phyloP scores from a whole-genome alignment of 2,797 vertebrate genomes.

The Lagodon rhomboides region DNA sequence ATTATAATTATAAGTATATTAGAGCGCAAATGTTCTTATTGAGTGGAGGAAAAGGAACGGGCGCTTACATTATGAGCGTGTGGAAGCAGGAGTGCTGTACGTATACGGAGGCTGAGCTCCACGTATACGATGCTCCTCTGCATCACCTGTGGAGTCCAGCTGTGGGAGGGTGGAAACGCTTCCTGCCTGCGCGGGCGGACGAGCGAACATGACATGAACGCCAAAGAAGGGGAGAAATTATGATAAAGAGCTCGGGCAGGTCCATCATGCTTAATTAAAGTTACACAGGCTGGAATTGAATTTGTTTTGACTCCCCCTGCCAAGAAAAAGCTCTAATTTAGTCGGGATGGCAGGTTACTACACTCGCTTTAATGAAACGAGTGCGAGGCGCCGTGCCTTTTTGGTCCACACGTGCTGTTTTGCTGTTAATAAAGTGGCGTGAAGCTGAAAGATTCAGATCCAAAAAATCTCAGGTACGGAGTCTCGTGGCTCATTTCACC shows the following conservation, averaged over 20 bases:
- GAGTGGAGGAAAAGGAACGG: not conserved
- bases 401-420: conserved; percentile 10
- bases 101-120: not conserved
- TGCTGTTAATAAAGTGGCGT: conserved; percentile 14
- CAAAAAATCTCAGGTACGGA: conserved; percentile 4
- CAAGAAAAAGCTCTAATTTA: conserved; percentile 60
- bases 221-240: conserved; percentile 50
- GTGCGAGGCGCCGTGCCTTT: conserved; percentile 17
- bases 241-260: conserved; percentile 57
- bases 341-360: conserved; percentile 52
- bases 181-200: conserved; percentile 30
- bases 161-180: conserved; percentile 6
- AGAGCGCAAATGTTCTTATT: no score
- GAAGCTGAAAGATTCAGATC: conserved; percentile 12
- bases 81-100: not conserved
- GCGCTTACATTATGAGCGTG: not conserved
- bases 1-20: no score
- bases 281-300: conserved; percentile 55
- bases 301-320: conserved; percentile 64
- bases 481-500: conserved; percentile 25
- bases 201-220: conserved; percentile 53
- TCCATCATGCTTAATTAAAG: conserved; percentile 70
- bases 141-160: not conserved
- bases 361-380: conserved; percentile 50
- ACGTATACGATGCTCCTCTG: not conserved